A percentile compares a stretch with the other conserved stretches of the same genome.
Conservation (phyloP, 2,888 invertebrate genomes). For the Dromius quadrimaculatus region DNA sequence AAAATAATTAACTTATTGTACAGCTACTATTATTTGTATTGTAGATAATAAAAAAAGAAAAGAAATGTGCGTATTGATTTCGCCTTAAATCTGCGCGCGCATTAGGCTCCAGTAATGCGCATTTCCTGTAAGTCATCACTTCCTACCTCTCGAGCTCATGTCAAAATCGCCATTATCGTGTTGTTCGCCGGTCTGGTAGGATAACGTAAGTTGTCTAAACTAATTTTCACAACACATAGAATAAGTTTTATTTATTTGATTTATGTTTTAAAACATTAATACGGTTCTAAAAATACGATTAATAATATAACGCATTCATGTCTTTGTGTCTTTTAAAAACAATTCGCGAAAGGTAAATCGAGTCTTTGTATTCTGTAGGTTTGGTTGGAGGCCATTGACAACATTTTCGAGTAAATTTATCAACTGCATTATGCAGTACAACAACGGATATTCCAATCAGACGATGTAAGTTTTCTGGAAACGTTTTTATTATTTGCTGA, state of each 20-base stretch:
- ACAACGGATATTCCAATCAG: slow-evolving; percentile 67
- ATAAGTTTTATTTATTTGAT: slow-evolving; percentile 36
- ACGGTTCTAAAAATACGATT: slow-evolving; percentile 33
- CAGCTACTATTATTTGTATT: slow-evolving; percentile 42
- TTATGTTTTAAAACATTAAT: slow-evolving; percentile 25
- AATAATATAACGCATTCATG: slow-evolving; percentile 49
- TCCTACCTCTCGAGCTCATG: slow-evolving; percentile 43
- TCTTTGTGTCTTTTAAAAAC: slow-evolving; percentile 31
- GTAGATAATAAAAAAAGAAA: slow-evolving; percentile 34
- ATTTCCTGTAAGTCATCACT: slow-evolving; percentile 43
- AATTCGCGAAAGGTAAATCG: slow-evolving; percentile 42
- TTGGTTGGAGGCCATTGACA: slow-evolving; percentile 59
- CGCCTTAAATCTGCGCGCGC: slow-evolving; percentile 20
- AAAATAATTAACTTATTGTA: slow-evolving; percentile 43
- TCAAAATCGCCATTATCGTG: slow-evolving; percentile 69
- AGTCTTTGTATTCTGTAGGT: slow-evolving; percentile 57
- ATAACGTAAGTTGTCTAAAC: slow-evolving; percentile 53
- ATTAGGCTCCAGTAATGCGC: slow-evolving; percentile 23
- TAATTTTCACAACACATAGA: slow-evolving; percentile 27
- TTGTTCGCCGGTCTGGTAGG: slow-evolving; percentile 75
- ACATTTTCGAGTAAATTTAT: slow-evolving; percentile 57
- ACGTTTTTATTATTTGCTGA: slow-evolving; percentile 25
- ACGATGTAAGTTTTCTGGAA: slow-evolving; percentile 61
- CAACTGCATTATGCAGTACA: slow-evolving; percentile 67
- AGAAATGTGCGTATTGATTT: neutral